These are phyloP conservation scores for Triplophysa bombifrons DNA, from an alignment of 2,797 vertebrate species.

Conservation along the genomic window DNA sequence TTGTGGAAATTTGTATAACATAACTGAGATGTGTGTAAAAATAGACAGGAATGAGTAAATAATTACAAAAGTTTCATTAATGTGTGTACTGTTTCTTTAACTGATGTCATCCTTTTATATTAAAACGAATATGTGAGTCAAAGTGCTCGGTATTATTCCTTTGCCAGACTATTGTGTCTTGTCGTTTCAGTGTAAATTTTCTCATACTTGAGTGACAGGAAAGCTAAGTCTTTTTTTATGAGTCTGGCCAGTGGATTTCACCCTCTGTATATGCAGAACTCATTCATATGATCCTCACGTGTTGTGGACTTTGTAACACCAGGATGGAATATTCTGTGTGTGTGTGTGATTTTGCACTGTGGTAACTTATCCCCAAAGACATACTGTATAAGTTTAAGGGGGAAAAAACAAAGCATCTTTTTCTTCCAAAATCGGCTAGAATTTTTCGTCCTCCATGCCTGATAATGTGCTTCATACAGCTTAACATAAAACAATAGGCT, in stretches of 20 bases:
- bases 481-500: constrained; percentile 38
- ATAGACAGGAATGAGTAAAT: not conserved
- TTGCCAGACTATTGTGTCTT: not conserved
- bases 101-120: too few relatives aligned
- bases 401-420: not conserved
- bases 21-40: too few relatives aligned
- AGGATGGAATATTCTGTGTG: constrained; percentile 68
- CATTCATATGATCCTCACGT: constrained; percentile 56
- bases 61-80: too few relatives aligned
- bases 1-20: not conserved
- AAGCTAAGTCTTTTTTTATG: not conserved
- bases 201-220: constrained; percentile 24
- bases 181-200: constrained; percentile 13
- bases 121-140: not conserved
- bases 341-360: constrained; percentile 53
- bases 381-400: constrained; percentile 35
- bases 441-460: constrained; percentile 33
- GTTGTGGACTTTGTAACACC: constrained; percentile 67
- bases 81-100: too few relatives aligned
- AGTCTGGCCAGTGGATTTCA: constrained; percentile 15
- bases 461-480: constrained; percentile 11
- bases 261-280: constrained; percentile 20
- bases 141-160: not conserved
- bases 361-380: constrained; percentile 33
- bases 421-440: constrained; percentile 13